Conservation (phyloP, 2,888 invertebrate species). For the Nymphalis polychloros region DNA sequence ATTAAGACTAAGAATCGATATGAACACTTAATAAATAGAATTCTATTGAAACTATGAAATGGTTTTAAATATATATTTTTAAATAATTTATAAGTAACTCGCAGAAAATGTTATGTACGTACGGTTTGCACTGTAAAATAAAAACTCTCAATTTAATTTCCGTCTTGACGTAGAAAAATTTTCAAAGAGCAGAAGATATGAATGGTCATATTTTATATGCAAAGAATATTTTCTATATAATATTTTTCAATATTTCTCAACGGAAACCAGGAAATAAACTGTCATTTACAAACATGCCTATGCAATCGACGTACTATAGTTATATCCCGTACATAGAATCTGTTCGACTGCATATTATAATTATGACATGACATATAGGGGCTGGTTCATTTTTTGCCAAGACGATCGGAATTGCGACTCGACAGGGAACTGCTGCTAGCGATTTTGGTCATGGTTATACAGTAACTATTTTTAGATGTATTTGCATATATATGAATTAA, state of each 20-base stretch:
- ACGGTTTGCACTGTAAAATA: conserved; percentile 1
- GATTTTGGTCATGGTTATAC: too few species aligned
- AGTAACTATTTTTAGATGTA: too few species aligned
- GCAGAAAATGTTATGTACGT: background rate
- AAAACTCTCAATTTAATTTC: conserved; percentile 22
- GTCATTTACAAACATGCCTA: conserved; percentile 19
- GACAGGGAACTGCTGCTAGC: too few species aligned
- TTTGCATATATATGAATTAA: too few species aligned
- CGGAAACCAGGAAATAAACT: conserved; percentile 29
- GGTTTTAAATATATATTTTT: background rate
- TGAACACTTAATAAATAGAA: background rate
- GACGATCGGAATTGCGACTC: too few species aligned
- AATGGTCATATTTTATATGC: conserved; percentile 22
- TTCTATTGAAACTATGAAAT: background rate
- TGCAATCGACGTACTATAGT: background rate
- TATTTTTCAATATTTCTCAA: conserved; percentile 21
- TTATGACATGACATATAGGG: too few species aligned
- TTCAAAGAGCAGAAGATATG: conserved; percentile 16
- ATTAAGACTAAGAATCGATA: background rate
- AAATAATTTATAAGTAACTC: background rate
- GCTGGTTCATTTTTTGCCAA: too few species aligned
- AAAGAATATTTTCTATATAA: conserved; percentile 20
- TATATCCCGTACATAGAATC: background rate
- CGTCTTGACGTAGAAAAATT: conserved; percentile 13
- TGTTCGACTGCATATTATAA: background rate